Percentiles rank a stretch among this genome's conserved stretches.
phyloP scores from a whole-genome alignment of 1,140 invertebrate species.

The Drosophila prosaltans region DNA sequence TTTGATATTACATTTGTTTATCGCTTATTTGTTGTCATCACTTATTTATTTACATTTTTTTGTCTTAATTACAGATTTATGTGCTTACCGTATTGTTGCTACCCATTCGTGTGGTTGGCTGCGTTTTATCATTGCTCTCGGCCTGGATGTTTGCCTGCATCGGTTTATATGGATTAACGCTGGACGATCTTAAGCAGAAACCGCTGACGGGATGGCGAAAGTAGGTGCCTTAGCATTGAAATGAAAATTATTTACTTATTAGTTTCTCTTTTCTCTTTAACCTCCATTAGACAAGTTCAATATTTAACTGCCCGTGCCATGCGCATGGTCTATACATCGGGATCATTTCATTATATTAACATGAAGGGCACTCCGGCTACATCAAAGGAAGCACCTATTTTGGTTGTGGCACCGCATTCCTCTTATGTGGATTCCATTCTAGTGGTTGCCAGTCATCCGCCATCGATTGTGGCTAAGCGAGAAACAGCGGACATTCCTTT shows the following conservation, averaged over 20 bases:
- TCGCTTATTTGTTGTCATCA: not conserved
- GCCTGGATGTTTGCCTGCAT: slow-evolving; percentile 92
- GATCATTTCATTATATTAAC: slow-evolving; percentile 91
- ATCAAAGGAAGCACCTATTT: slow-evolving; percentile 90
- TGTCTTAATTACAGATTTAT: slow-evolving; percentile 87
- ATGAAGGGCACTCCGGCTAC: slow-evolving; percentile 87
- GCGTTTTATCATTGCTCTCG: slow-evolving; percentile 89
- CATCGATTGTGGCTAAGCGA: slow-evolving; percentile 94
- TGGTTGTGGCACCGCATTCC: slow-evolving; percentile 95
- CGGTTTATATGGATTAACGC: slow-evolving; percentile 89
- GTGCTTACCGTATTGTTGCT: slow-evolving; percentile 90
- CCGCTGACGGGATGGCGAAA: slow-evolving; percentile 93
- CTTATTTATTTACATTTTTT: slow-evolving; percentile 11
- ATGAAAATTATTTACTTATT: too few relatives aligned
- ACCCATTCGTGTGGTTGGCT: slow-evolving; percentile 90
- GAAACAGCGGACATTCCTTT: slow-evolving; percentile 91
- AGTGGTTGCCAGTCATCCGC: slow-evolving; percentile 90
- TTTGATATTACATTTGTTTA: not conserved
- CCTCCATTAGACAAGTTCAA: slow-evolving; percentile 57
- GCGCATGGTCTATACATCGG: slow-evolving; percentile 89
- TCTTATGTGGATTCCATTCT: slow-evolving; percentile 94
- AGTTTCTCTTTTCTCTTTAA: not conserved
- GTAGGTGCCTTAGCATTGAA: slow-evolving; percentile 84
- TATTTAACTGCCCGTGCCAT: slow-evolving; percentile 83
- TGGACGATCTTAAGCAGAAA: slow-evolving; percentile 89